Evolutionary conservation across 1,140 invertebrate species (phyloP).

Genomic region (Drosophila funebris): DNA sequence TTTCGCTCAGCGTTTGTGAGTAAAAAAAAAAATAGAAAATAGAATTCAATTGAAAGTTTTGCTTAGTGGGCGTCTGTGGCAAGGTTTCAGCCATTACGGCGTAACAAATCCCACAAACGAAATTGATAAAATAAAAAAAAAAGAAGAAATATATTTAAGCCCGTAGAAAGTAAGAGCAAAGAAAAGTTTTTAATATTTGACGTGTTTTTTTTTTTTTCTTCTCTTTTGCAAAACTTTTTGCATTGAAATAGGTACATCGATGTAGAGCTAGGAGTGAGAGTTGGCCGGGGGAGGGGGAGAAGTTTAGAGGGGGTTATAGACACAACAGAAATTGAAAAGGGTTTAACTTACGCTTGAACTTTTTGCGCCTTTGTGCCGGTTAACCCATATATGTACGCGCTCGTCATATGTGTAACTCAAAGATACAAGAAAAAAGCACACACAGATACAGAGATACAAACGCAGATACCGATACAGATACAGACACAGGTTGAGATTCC

Average conservation of each 20-base stretch:
- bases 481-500: conserved; percentile 25
- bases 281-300: background rate
- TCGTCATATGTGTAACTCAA: conserved; percentile 22
- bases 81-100: conserved; percentile 69
- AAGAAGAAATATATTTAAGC: conserved; percentile 36
- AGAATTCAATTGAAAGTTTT: conserved; percentile 78
- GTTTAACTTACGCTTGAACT: conserved; percentile 71
- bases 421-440: conserved; percentile 18
- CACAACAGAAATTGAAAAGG: conserved; percentile 71
- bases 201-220: conserved; percentile 61
- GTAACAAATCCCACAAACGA: conserved; percentile 78
- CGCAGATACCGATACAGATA: too few relatives aligned
- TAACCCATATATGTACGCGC: conserved; percentile 55
- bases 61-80: conserved; percentile 60
- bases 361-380: conserved; percentile 43
- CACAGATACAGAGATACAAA: conserved; percentile 7
- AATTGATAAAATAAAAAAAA: conserved; percentile 70
- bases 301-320: background rate
- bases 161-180: conserved; percentile 70
- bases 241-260: conserved; percentile 55
- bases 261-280: conserved; percentile 6
- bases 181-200: conserved; percentile 81
- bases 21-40: conserved; percentile 48
- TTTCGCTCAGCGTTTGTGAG: conserved; percentile 43
- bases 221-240: conserved; percentile 41